Base-by-base conservation (phyloP, 2,113 vertebrate species). In the Nansenia antarctica region DNA sequence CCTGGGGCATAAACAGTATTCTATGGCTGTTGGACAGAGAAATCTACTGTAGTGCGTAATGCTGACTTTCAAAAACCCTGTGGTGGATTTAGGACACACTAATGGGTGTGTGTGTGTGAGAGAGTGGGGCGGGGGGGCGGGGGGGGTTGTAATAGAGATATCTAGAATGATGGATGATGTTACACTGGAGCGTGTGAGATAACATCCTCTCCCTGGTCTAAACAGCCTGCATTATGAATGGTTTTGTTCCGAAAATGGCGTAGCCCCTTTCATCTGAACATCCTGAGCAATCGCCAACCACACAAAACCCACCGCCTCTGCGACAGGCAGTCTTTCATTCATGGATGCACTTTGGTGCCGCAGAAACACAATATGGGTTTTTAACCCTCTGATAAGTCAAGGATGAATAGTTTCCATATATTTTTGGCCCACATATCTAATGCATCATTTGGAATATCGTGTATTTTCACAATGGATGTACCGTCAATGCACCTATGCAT, bases 201-300 rank as follows among this genome's bases (percentile, higher is more conserved):
- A 78, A 65, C 85, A 67, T 70, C 32, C 35, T 32, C 29, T 67
- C 67, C 59, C 42, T 62, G 35, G 67, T 71, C 62, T 62, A 35
- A 79, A 76, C 69, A 62, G 70, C 11, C 37, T 80, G 69, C 70
- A 75, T 80, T 79, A 84, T 68, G 70, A 80, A 84, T 80, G 67
- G 5, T 45, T 67, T 18, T 77, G 67, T 35, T 49, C 55, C 20
- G 24, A n/a, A 18, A 9, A 65, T 26, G n/a, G 39, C 69, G 54
- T n/a, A 14, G 65, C 61, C 65, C 39, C 49, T 69, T n/a, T 79
- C 24, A 67, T 60, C 32, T 35, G 30, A 31, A 45, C 24, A 24
- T 54, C 39, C 58, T 49, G 42, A 60, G 35, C 29, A 60, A 15
- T 63, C 53, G 14, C 58, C 47, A 74, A 72, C 20, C 22, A 47